These are phyloP conservation scores for Spermophilus dauricus DNA, from an alignment of 2,113 vertebrate species.

Conservation along the genomic window DNA sequence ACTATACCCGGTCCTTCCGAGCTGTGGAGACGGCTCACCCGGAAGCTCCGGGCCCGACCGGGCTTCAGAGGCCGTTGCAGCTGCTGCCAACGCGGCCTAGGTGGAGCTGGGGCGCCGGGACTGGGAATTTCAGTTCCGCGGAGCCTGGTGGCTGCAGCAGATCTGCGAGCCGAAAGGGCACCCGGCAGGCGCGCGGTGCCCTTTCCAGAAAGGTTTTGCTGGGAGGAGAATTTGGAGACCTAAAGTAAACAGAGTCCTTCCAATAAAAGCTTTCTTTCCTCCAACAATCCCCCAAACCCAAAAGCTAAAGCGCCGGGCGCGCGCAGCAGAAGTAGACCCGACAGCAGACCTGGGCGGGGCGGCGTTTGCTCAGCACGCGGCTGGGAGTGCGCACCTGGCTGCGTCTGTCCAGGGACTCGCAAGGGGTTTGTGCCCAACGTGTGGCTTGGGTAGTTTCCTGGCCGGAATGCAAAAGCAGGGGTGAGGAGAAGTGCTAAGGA, in stretches of 20 bases:
- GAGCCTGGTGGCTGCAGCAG: not conserved
- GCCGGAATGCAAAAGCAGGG: not conserved
- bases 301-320: not conserved
- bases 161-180: not conserved
- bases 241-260: slow-evolving; percentile 12
- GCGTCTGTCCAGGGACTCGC: not conserved
- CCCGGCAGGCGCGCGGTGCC: not conserved
- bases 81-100: not conserved
- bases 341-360: not conserved
- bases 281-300: not conserved
- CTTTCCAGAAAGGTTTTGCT: not conserved
- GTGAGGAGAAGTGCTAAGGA: not conserved
- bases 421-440: not conserved
- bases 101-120: not conserved
- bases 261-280: not conserved
- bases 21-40: slow-evolving; percentile 64
- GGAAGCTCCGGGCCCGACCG: not conserved
- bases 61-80: not conserved
- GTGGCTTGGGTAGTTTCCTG: not conserved
- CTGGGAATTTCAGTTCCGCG: fast-evolving
- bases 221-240: not conserved
- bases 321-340: not conserved
- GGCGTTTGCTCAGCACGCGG: not conserved
- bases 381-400: not conserved
- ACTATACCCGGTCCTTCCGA: slow-evolving; percentile 78